A percentile compares a stretch with the other conserved stretches of the same genome.
These are phyloP conservation scores for Nebria ingens DNA, from an alignment of 1,140 invertebrate species.

Conservation along the genomic window DNA sequence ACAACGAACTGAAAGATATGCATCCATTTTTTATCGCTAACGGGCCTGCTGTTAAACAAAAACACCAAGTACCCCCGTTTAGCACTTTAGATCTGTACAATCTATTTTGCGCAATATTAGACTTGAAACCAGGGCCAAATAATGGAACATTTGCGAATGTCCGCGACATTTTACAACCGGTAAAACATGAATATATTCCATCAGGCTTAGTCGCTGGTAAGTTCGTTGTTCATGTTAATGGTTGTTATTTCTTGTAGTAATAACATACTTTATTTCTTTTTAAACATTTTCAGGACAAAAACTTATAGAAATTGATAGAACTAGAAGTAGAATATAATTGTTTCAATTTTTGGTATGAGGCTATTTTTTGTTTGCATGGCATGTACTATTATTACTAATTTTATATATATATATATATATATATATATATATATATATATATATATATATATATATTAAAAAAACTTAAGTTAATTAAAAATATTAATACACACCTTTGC, in stretches of 20 bases:
- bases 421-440: no score
- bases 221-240: background rate
- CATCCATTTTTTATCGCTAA: conserved; percentile 57
- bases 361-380: no score
- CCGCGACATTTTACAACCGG: background rate
- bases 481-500: no score
- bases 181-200: background rate
- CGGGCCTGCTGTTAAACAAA: conserved; percentile 49
- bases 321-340: conserved; percentile 3
- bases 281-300: conserved; percentile 2
- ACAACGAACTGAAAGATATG: conserved; percentile 47
- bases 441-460: no score
- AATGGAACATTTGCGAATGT: conserved; percentile 25
- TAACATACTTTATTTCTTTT: background rate
- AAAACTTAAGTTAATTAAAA: no score
- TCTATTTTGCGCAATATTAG: conserved; percentile 52
- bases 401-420: no score
- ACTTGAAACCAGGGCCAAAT: conserved; percentile 32
- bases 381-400: no score
- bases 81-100: conserved; percentile 54
- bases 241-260: background rate
- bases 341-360: no score
- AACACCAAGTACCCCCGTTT: conserved; percentile 43
- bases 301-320: background rate
- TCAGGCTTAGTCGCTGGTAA: background rate